These are phyloP conservation scores for Steatocranus sp. DNA, from an alignment of 2,797 vertebrate species.

Conservation along the genomic window DNA sequence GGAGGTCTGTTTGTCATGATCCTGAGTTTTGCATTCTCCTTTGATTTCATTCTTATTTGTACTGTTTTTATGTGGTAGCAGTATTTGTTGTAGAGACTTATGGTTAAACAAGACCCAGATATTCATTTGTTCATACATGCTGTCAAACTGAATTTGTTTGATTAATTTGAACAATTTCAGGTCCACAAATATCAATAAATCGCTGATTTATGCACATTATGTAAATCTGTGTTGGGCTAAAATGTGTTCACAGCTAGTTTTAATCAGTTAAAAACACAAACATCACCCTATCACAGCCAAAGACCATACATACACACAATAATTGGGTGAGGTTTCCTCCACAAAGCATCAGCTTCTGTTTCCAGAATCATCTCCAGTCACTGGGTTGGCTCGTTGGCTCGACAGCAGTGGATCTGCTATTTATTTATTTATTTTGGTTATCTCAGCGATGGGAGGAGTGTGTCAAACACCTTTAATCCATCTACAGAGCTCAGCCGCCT, in stretches of 20 bases:
- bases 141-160: neutral
- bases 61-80: neutral
- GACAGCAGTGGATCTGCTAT: rapidly evolving
- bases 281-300: neutral
- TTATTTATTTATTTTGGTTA: neutral
- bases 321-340: neutral
- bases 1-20: neutral
- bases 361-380: neutral
- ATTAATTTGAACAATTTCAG: neutral
- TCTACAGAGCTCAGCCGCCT: neutral
- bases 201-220: neutral
- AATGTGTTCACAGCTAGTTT: too few relatives aligned
- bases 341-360: neutral
- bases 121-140: neutral
- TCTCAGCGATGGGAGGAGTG: neutral
- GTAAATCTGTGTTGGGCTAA: neutral
- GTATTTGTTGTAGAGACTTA: neutral
- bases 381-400: neutral
- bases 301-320: neutral
- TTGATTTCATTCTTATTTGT: neutral
- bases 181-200: neutral
- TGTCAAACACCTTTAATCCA: neutral
- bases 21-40: neutral
- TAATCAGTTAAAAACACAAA: neutral
- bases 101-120: neutral